phyloP scores from a whole-genome alignment of 2,113 vertebrate genomes.

The Amblyopsis rosae region DNA sequence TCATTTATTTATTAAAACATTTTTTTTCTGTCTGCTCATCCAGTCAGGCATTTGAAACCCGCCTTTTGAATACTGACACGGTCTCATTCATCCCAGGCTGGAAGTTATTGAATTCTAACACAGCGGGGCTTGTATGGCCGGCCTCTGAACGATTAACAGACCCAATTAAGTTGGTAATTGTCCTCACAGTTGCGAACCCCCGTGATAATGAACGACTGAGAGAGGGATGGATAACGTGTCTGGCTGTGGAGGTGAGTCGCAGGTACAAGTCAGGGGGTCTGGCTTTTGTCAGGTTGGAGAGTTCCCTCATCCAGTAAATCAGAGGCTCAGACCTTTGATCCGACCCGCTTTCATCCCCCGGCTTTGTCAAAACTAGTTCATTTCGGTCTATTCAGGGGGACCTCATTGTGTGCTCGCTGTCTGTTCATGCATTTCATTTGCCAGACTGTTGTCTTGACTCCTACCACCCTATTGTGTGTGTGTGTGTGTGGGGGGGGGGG shows the following conservation, averaged over 20 bases:
- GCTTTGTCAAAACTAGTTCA: conserved; percentile 66
- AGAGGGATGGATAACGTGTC: conserved; percentile 46
- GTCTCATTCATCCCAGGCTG: conserved; percentile 28
- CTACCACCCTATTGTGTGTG: not conserved
- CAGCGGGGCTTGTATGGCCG: conserved; percentile 43
- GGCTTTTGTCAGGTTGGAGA: conserved; percentile 58
- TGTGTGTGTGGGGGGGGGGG: conserved; percentile 21
- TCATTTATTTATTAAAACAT: conserved; percentile 38
- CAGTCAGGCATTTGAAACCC: conserved; percentile 33
- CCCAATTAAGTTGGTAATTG: conserved; percentile 63
- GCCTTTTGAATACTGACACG: conserved; percentile 45
- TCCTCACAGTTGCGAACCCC: conserved; percentile 41
- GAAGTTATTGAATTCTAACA: conserved; percentile 45
- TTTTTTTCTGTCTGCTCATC: conserved; percentile 10
- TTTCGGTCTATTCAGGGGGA: conserved; percentile 68
- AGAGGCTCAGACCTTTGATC: conserved; percentile 48
- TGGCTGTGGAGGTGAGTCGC: conserved; percentile 23
- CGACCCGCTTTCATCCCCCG: conserved; percentile 51
- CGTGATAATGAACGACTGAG: conserved; percentile 50
- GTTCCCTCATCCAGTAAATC: conserved; percentile 60
- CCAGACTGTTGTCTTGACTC: conserved; percentile 67
- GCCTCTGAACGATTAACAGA: conserved; percentile 56
- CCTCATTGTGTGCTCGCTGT: conserved; percentile 51
- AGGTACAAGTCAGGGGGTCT: conserved; percentile 53
- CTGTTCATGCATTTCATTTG: conserved; percentile 70